Conservation (phyloP, 2,888 invertebrate genomes). For the Phymatocera aterrima region DNA sequence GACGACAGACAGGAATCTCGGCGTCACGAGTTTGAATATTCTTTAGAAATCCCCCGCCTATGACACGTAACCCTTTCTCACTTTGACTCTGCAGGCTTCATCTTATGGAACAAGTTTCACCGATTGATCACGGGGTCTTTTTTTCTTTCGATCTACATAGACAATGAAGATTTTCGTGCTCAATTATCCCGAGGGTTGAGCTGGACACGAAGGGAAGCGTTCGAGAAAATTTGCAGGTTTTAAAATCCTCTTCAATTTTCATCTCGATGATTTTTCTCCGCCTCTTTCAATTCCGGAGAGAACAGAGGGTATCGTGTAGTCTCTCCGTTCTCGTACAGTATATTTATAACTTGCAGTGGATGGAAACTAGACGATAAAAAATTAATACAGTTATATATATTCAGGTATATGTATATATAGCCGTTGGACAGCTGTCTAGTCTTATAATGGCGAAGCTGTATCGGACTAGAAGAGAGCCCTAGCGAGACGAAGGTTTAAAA, state of each 20-base stretch:
- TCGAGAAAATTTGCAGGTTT: no score
- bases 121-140: neutral
- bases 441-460: neutral
- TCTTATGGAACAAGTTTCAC: conserved; percentile 14
- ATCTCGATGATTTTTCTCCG: no score
- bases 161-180: no score
- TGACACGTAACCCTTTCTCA: neutral
- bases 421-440: conserved; percentile 18
- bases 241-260: no score
- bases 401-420: neutral
- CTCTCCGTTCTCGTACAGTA: no score
- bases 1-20: no score
- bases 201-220: no score
- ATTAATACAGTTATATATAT: neutral
- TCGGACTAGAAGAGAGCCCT: neutral
- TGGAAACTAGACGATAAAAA: neutral
- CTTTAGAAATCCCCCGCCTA: neutral
- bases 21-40: neutral
- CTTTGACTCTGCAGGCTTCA: conserved; percentile 3
- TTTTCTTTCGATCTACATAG: no score
- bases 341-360: no score
- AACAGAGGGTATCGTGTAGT: no score
- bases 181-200: no score
- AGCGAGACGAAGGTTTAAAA: conserved; percentile 17
- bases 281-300: no score